Evolutionary conservation across 2,797 vertebrate genomes (phyloP), one percentile per base, ranked within the genome.

Genomic region (Spheniscus humboldti): DNA sequence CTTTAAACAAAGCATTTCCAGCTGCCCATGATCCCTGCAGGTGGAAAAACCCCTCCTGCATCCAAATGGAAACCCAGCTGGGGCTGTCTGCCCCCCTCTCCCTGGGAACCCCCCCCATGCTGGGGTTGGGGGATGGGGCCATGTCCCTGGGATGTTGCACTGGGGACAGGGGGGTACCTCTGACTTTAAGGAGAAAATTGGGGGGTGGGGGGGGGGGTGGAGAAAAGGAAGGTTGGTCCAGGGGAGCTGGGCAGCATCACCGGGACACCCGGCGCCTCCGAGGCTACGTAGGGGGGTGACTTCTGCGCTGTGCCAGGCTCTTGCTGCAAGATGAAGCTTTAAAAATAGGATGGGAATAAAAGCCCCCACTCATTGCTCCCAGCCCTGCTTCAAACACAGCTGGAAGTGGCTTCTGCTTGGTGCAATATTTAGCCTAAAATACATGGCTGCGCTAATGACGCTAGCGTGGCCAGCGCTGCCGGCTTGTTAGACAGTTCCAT

Each of bases 211-310:
- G 20, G 18, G 39, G 10, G 15, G 25, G 18, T 6, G 28, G 31
- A 47, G 43, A 22, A n/a, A 15, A 56, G 52, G 30, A 41, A 16
- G 20, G 68, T 7, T 37, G 47, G 56, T 33, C n/a, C 30, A 15
- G 14, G 66, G 60, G 43, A 77, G 69, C 18, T 15, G 79, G 55
- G 35, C 37, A 55, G 77, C 73, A 64, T 41, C 1, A 0, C n/a
- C 0, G 2, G 60, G 11, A 60, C 14, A 50, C 35, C 31, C 0
- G 0, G 13, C 35, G 37, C 24, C 27, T 22, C 48, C 14, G 30
- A 59, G 63, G 17, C 17, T 56, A 9, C 11, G 0, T 2, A 9
- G 19, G 3, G 50, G 47, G 41, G 31, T 35, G 52, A 20, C 6
- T 62, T 55, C 55, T 80, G 48, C 1, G 0, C 47, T 1, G 2